A percentile compares a stretch with the other conserved stretches of the same genome.
These are phyloP conservation scores for Philopotamus ludificatus DNA, from an alignment of 1,140 invertebrate species.

Conservation along the genomic window DNA sequence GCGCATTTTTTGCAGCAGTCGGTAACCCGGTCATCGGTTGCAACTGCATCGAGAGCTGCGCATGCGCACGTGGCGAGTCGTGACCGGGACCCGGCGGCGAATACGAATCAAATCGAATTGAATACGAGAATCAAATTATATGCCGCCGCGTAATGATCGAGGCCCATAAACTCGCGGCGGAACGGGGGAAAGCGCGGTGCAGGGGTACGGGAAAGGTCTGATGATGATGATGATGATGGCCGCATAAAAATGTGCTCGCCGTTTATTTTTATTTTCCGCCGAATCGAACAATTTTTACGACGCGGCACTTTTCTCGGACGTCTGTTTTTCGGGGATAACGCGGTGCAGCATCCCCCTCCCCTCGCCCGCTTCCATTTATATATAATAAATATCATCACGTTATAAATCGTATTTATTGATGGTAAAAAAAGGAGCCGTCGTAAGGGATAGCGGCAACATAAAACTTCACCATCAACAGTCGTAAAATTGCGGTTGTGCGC, in stretches of 20 bases:
- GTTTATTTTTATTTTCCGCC: conserved; percentile 23
- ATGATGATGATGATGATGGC: conserved; percentile 21
- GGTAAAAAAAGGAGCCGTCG: neutral
- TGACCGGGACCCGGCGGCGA: neutral
- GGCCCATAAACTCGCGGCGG: conserved; percentile 7
- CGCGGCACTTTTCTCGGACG: conserved; percentile 12
- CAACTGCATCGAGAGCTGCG: neutral
- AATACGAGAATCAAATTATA: conserved; percentile 31
- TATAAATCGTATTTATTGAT: conserved; percentile 4
- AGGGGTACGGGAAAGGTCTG: neutral
- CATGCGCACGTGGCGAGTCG: neutral
- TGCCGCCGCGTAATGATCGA: conserved; percentile 7
- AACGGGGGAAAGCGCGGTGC: neutral
- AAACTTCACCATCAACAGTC: neutral
- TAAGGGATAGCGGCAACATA: neutral
- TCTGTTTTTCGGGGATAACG: conserved; percentile 20
- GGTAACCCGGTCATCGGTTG: neutral
- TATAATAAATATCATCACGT: neutral
- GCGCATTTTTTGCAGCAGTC: neutral
- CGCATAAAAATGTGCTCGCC: conserved; percentile 1
- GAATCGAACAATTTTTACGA: conserved; percentile 14
- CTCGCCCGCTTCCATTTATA: neutral
- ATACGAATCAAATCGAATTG: conserved; percentile 17
- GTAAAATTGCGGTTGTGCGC: neutral
- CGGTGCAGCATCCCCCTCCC: neutral